Evolutionary conservation across 2,113 vertebrate species (phyloP), one percentile per base, ranked within the genome.

Genomic region (Oreochromis niloticus): DNA sequence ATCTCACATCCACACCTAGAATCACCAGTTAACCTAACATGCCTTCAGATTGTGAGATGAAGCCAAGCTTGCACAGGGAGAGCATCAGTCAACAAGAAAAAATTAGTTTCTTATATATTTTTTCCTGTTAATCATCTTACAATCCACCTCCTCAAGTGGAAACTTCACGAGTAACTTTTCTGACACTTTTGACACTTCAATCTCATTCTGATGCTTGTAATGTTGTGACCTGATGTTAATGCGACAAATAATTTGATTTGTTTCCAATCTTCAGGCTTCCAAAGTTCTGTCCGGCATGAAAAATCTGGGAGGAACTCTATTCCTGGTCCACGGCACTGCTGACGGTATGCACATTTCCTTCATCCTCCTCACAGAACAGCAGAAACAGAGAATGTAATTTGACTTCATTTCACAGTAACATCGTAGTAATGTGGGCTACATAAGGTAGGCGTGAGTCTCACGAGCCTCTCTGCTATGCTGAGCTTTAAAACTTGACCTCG

Each of bases 261-360:
- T 5, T 59, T 30, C 87, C 54, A 83, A 41, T 78, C 9, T 87
- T 24, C 82, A 99, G 99, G 96, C 96, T 39, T 97, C 98, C 85
- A 98, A 96, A 48, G 97, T 98, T 14, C 94, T 99, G 66, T 96
- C 97, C 91, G 97, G 96, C 91, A 94, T 98, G 86, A 97, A 97
- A 61, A 96, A 97, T 86, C 96, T 99, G 85, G 98, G 97, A 91
- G 97, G 97, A 59, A 97, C 97, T 91, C 95, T 99, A 91, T 96
- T 99, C 93, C 96, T 99, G 94, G 93, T 97, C 83, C 99, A 99
- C 36, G 98, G 98, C 50, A 99, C 98, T 9, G 98, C 98, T 36
- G 98, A 99, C 73, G 97, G 99, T 99, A 92, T 96, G 94, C 2
- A 24, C 63, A 1, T 19, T 12, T 10, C 30, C 54, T 56, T 59